Evolutionary conservation across 2,113 vertebrate species (phyloP), one percentile per base, ranked within the genome.

Genomic region (Brachyhypopomus gauderio): DNA sequence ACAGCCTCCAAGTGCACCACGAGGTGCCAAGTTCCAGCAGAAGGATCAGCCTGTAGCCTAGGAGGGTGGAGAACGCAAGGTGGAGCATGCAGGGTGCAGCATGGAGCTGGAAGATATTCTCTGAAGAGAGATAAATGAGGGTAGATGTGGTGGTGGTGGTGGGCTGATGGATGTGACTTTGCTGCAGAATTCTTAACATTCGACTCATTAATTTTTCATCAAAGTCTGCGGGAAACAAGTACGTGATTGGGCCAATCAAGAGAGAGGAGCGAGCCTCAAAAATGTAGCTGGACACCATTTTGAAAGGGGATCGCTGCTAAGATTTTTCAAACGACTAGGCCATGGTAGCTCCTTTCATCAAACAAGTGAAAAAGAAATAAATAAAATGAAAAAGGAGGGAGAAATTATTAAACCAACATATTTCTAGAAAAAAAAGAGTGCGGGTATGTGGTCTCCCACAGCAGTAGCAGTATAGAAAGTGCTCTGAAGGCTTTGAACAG

Each of bases 1-100:
- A 89, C 85, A 89, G 87, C 82, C 56, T 83, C 66, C 90, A 88
- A 88, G 89, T 88, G 87, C 84, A 89, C 85, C 91, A 89, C 77
- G 84, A 90, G 84, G 85, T 88, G 84, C 85, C 82, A 90, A 84
- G 78, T 85, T 89, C 73, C 59, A 64, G 82, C 77, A 78, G 60
- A 72, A 62, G 52, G 81, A 73, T 66, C 70, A 82, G 64, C 45
- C 48, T 69, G 60, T 14, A 48, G 41, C 41, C 45, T 52, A 12
- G 45, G 69, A 69, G 60, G 64, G 59, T 59, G 79, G 45, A 77
- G 52, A 30, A 30, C 30, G 30, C 30, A 75, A 55, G 30, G 52
- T 27, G 25, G 63, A 25, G 23, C 12, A 36, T 56, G 16, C 4
- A 67, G 20, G 64, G 34, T 67, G 64, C 30, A 38, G 45, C 38